phyloP scores from a whole-genome alignment of 2,888 invertebrate species.

The Nemotelus nigrinus region DNA sequence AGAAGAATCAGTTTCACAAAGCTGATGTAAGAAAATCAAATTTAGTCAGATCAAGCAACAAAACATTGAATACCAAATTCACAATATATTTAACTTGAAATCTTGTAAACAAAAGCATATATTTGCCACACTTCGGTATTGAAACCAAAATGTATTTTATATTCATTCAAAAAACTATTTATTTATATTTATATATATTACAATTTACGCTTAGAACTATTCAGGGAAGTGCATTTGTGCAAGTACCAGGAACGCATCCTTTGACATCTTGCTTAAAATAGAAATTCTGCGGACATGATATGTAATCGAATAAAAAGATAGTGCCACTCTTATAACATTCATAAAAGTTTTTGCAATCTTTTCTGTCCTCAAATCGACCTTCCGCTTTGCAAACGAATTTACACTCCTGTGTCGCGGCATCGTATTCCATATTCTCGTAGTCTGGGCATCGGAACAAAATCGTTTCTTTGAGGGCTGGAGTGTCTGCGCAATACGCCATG shows the following conservation, averaged over 20 bases:
- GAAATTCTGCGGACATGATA: background rate
- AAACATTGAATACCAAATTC: no score
- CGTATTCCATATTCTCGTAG: constrained; percentile 28
- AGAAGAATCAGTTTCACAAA: no score
- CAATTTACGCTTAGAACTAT: no score
- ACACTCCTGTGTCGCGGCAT: constrained; percentile 33
- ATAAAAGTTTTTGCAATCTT: constrained; percentile 46
- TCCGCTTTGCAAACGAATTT: constrained; percentile 40
- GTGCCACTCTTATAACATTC: constrained; percentile 41
- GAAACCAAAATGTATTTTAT: no score
- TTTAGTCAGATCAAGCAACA: no score
- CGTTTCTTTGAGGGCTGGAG: constrained; percentile 8
- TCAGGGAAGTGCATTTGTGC: background rate
- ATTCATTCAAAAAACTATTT: no score
- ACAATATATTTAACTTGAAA: no score
- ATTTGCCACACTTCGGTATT: no score
- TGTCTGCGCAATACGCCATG: constrained; percentile 35
- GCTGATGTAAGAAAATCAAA: no score
- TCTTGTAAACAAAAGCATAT: no score
- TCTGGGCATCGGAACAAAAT: constrained; percentile 41
- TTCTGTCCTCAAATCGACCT: constrained; percentile 41
- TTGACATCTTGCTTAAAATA: background rate
- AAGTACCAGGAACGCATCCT: background rate
- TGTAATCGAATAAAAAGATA: background rate
- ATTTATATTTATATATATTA: no score